phyloP scores from a whole-genome alignment of 2,888 invertebrate species.

The Trachelus troglodyta region DNA sequence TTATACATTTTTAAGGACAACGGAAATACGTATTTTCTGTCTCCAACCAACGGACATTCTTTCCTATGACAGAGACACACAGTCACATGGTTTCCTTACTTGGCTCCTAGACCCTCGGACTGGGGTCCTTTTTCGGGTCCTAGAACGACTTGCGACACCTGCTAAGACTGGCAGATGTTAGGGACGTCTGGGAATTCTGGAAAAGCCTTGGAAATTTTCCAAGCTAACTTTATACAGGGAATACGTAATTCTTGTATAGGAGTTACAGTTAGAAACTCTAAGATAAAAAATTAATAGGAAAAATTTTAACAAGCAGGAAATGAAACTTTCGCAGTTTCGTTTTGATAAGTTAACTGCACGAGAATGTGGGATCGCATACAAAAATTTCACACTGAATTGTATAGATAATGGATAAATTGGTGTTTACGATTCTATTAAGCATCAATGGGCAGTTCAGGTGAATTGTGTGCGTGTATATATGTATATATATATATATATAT shows the following conservation, averaged over 20 bases:
- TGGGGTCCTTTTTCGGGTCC: background rate
- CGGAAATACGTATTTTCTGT: background rate
- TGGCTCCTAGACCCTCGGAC: background rate
- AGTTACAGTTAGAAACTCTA: background rate
- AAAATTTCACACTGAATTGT: background rate
- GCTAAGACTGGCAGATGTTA: background rate
- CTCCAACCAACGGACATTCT: background rate
- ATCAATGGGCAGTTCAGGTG: background rate
- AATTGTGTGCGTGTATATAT: background rate
- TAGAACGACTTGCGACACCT: background rate
- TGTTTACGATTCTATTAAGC: background rate
- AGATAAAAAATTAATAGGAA: background rate
- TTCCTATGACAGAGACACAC: background rate
- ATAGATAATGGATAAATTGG: background rate
- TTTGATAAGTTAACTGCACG: background rate
- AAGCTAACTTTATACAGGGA: background rate
- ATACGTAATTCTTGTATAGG: background rate
- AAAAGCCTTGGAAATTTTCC: constrained; percentile 5
- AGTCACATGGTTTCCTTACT: background rate
- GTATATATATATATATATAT: too few relatives aligned
- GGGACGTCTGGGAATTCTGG: background rate
- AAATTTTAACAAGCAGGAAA: background rate
- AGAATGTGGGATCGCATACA: background rate
- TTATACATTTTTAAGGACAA: background rate
- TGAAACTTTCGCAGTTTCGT: background rate